Evolutionary conservation across 1,140 invertebrate species (phyloP).

Genomic region (Adoxophyes honmai): DNA sequence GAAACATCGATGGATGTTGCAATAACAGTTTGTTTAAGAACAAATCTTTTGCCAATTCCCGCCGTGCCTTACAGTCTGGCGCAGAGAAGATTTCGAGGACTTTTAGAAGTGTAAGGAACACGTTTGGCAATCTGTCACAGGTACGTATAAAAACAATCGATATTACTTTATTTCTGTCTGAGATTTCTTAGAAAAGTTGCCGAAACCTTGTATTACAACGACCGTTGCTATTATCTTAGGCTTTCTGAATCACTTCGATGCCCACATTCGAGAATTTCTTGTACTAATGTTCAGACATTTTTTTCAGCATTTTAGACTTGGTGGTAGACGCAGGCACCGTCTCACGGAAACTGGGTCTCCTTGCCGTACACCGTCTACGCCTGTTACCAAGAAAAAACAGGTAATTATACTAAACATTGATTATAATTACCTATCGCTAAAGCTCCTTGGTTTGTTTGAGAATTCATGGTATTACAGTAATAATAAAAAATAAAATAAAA

Average conservation of each 20-base stretch:
- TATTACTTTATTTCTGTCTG: background rate
- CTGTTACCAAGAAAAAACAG: slow-evolving; percentile 61
- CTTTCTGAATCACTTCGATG: background rate
- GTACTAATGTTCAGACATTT: too few species aligned
- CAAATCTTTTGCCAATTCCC: slow-evolving; percentile 63
- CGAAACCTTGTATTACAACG: too few species aligned
- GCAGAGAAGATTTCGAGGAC: slow-evolving; percentile 67
- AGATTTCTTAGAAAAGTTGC: background rate
- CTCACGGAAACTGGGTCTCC: slow-evolving; percentile 62
- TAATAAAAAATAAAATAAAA: too few species aligned
- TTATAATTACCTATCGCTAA: too few species aligned
- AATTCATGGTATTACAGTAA: slow-evolving; percentile 4
- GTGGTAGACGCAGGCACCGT: slow-evolving; percentile 61
- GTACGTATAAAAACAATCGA: slow-evolving; percentile 27
- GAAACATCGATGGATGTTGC: slow-evolving; percentile 64
- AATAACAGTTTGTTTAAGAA: slow-evolving; percentile 63
- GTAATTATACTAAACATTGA: too few species aligned
- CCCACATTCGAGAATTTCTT: too few species aligned
- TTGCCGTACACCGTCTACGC: slow-evolving; percentile 53
- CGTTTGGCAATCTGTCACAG: slow-evolving; percentile 67
- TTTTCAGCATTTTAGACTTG: slow-evolving; percentile 61
- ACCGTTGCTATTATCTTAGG: too few species aligned
- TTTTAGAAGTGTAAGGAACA: slow-evolving; percentile 61
- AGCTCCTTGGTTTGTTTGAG: too few species aligned
- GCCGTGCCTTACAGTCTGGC: slow-evolving; percentile 65